Conservation (phyloP, 2,797 vertebrate genomes). For the Darevskia mixta region DNA sequence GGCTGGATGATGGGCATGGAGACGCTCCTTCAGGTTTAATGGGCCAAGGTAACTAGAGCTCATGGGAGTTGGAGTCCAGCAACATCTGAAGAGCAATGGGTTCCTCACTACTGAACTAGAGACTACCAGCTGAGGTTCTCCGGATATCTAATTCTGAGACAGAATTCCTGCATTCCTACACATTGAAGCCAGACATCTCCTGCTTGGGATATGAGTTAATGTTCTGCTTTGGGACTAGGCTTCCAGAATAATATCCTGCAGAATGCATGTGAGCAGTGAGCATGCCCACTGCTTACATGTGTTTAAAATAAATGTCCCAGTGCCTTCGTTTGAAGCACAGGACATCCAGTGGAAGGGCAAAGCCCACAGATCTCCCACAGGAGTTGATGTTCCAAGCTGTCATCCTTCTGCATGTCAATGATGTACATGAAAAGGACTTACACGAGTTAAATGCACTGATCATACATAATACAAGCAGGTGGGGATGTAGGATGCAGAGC, state of each 20-base stretch:
- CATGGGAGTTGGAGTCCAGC: too few species aligned
- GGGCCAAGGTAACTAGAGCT: too few species aligned
- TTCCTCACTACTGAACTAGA: too few species aligned
- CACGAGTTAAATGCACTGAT: conserved; percentile 12
- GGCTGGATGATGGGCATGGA: too few species aligned
- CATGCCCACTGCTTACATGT: background rate
- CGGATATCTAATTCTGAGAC: background rate
- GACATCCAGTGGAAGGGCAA: background rate
- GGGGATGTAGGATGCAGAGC: conserved; percentile 1
- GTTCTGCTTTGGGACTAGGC: too few species aligned
- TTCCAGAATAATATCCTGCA: background rate
- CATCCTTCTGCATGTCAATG: background rate
- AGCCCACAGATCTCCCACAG: background rate
- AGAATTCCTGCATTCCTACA: background rate
- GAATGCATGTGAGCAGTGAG: rapidly evolving
- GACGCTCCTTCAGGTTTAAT: too few species aligned
- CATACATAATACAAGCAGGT: background rate
- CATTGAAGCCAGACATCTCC: background rate
- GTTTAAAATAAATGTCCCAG: background rate
- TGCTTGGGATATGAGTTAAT: background rate
- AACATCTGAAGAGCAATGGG: too few species aligned
- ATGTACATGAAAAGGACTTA: background rate
- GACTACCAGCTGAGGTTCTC: background rate
- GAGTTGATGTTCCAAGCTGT: background rate
- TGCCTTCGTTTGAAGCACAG: background rate